Percentiles rank a stretch among this genome's conserved stretches.
Conservation (phyloP, 2,888 invertebrate genomes). For the Cactoblastis cactorum region DNA sequence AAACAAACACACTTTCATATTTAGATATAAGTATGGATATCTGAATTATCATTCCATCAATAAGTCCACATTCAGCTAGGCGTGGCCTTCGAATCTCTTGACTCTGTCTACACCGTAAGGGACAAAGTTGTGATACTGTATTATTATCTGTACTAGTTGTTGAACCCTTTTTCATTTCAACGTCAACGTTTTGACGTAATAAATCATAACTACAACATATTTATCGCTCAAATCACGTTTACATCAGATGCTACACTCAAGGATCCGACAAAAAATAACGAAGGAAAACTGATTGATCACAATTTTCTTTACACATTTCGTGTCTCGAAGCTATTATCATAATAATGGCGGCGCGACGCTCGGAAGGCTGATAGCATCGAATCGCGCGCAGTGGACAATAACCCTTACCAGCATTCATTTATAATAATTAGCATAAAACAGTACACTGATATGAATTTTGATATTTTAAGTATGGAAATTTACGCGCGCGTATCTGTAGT, state of each 20-base stretch:
- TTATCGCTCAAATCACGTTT: neutral
- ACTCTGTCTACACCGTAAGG: too few species aligned
- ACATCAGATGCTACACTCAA: neutral
- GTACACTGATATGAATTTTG: constrained; percentile 40
- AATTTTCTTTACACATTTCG: constrained; percentile 56
- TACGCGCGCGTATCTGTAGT: constrained; percentile 11
- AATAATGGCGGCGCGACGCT: constrained; percentile 68
- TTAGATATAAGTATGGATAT: too few species aligned
- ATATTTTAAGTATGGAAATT: constrained; percentile 30
- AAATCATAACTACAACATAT: neutral
- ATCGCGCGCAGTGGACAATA: constrained; percentile 75
- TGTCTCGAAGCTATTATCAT: constrained; percentile 70
- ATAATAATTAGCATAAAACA: constrained; percentile 63
- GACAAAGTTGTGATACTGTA: too few species aligned
- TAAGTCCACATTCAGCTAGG: too few species aligned
- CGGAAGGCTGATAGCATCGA: constrained; percentile 70
- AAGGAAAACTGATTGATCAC: constrained; percentile 63
- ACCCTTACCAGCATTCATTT: constrained; percentile 66
- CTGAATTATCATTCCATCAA: too few species aligned
- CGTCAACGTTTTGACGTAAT: too few species aligned
- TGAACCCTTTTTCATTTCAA: too few species aligned
- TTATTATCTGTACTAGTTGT: too few species aligned
- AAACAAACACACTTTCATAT: too few species aligned
- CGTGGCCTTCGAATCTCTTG: too few species aligned
- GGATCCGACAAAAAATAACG: constrained; percentile 38